A percentile compares a stretch with the other conserved stretches of the same genome.
These are phyloP conservation scores for Orbicella faveolata DNA, from an alignment of 64 coral and sea anemone genomes.

Conservation along the genomic window DNA sequence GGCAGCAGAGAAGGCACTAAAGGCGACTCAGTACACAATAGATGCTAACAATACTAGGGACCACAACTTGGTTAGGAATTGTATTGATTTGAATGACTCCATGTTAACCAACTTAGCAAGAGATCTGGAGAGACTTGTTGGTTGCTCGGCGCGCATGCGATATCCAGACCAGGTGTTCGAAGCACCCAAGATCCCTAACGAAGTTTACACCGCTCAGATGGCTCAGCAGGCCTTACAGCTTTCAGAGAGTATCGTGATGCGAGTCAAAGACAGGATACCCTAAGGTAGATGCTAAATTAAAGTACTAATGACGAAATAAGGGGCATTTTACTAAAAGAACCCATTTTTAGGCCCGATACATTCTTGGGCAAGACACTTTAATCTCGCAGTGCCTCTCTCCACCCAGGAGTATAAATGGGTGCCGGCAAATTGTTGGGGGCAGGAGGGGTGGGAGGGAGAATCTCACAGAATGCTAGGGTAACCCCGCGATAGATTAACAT, in stretches of 20 bases:
- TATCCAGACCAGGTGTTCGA: slow-evolving; percentile 31
- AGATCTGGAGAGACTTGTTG: slow-evolving; percentile 21
- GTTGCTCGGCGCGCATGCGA: slow-evolving; percentile 55
- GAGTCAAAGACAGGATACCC: neutral
- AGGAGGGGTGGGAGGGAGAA: too few species aligned
- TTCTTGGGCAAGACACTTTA: too few species aligned
- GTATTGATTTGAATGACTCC: neutral
- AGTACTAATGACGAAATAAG: too few species aligned
- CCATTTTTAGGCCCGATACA: too few species aligned
- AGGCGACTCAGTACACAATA: slow-evolving; percentile 65
- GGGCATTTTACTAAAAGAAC: too few species aligned
- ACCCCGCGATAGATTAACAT: too few species aligned
- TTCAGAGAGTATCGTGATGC: slow-evolving; percentile 15
- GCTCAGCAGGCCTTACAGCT: slow-evolving; percentile 21
- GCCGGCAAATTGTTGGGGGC: too few species aligned
- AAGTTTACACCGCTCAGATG: slow-evolving; percentile 42
- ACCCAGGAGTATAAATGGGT: too few species aligned
- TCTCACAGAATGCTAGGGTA: too few species aligned
- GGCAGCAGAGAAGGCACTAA: slow-evolving; percentile 82
- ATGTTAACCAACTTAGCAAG: neutral
- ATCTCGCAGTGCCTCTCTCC: too few species aligned
- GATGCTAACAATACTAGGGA: slow-evolving; percentile 56
- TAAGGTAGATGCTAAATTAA: too few species aligned
- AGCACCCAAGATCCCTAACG: slow-evolving; percentile 44
- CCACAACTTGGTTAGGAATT: slow-evolving; percentile 1